Evolutionary conservation across 2,113 vertebrate genomes (phyloP), one percentile per base, ranked within the genome.

Genomic region (Ceuthmochares aereus): DNA sequence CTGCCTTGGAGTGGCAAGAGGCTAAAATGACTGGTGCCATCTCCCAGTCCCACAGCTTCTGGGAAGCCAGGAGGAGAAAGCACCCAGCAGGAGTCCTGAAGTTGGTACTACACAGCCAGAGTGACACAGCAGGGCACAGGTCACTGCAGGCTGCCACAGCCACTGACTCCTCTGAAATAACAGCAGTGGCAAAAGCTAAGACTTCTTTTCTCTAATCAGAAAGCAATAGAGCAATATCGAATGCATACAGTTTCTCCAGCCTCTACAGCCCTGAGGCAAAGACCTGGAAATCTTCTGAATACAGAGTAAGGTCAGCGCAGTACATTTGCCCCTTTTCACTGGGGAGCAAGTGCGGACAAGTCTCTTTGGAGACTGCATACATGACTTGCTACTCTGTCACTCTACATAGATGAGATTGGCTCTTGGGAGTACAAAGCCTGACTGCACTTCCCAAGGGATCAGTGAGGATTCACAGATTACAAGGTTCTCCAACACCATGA

Each of bases 1-100:
- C 73, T 96, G 86, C 94, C 83, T 90, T 92, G 73, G 88, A 92
- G 83, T 78, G 56, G 85, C 79, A 93, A 86, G 79, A 74, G 49
- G 73, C 55, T 96, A 88, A 90, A 93, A 78, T 37, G 76, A 89
- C 88, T 92, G 62, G 60, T 1, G 0, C 26, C 0, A 0, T 40
- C 60, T 60, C 79, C 54, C 59, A 29, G 81, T 34, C 79, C 85
- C 58, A 58, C 43, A 51, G 88, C 76, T 89, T 62, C 73, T 40
- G 45, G 58, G 43, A 27, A 49, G 21, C 52, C 1, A 2, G 36
- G 49, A 88, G 76, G 45, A 49, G 45, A 60, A 60, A 77, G 19
- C 14, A n/a, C 16, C 34, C 32, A n/a, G 36, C 2, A 1, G n/a
- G 56, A 87, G 10, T 74, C 56, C 73, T 60, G 42, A 58, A 70